Evolutionary conservation across 2,888 invertebrate genomes (phyloP).

Genomic region (Eupithecia tripunctaria): DNA sequence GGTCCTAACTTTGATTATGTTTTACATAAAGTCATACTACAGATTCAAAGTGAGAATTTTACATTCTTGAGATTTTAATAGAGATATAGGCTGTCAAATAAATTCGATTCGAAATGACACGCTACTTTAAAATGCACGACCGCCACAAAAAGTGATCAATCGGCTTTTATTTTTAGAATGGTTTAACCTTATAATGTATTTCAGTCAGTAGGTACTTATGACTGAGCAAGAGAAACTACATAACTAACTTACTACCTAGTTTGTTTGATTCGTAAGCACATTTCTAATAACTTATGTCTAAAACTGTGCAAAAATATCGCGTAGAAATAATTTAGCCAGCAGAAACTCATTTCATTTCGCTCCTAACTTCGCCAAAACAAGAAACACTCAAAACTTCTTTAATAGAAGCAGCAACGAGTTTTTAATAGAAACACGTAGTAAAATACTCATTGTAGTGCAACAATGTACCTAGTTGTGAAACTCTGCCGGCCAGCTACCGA

Average conservation of each 20-base stretch:
- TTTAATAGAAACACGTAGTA: conserved; percentile 28
- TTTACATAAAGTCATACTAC: not conserved
- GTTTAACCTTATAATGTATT: too few relatives aligned
- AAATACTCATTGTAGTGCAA: conserved; percentile 21
- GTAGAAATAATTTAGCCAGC: not conserved
- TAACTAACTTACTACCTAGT: not conserved
- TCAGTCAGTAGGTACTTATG: not conserved
- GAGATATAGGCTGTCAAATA: too few relatives aligned
- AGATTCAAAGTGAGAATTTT: not conserved
- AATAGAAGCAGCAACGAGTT: conserved; percentile 16
- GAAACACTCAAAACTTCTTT: conserved; percentile 8
- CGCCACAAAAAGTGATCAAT: too few relatives aligned
- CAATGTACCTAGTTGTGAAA: conserved; percentile 24
- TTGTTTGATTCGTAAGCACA: not conserved
- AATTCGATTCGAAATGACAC: too few relatives aligned
- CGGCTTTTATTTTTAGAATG: too few relatives aligned
- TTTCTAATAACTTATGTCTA: not conserved
- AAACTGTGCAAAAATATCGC: not conserved
- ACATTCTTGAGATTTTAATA: not conserved
- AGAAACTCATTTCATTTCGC: conserved; percentile 6
- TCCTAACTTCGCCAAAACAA: conserved; percentile 8
- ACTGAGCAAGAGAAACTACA: not conserved
- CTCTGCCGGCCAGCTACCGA: conserved; percentile 20
- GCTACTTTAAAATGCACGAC: too few relatives aligned
- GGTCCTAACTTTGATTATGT: conserved; percentile 23